Percentiles rank a stretch among this genome's conserved stretches.
Conservation (phyloP, 2,888 invertebrate genomes). For the Eupithecia subumbrata region DNA sequence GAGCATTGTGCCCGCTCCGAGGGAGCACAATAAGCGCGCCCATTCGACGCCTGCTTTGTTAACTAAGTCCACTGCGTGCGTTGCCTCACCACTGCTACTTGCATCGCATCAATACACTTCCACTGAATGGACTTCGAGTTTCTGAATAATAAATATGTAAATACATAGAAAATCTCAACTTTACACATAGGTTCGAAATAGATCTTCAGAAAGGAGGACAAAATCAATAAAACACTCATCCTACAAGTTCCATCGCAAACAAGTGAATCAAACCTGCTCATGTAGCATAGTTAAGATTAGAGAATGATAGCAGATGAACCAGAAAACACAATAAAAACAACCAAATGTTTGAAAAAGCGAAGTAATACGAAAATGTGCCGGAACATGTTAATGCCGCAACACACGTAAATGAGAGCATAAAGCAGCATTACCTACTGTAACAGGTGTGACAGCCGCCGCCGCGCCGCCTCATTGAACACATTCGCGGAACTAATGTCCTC, state of each 20-base stretch:
- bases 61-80: conserved; percentile 16
- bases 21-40: conserved; percentile 13
- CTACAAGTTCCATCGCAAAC: neutral
- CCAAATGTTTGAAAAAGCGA: neutral
- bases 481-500: conserved; percentile 48
- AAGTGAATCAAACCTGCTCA: neutral
- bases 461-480: conserved; percentile 49
- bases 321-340: neutral
- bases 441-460: conserved; percentile 29
- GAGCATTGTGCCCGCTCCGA: neutral
- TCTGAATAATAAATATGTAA: neutral
- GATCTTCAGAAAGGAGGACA: neutral
- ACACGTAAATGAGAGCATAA: conserved; percentile 30
- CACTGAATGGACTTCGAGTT: conserved; percentile 6
- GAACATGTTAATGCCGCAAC: conserved; percentile 2
- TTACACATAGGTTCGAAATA: neutral
- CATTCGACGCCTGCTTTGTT: conserved; percentile 21
- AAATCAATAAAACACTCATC: neutral
- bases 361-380: neutral
- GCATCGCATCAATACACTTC: conserved; percentile 6
- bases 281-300: neutral
- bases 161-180: neutral
- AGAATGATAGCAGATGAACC: too few species aligned
- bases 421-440: conserved; percentile 29
- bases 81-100: conserved; percentile 11